Percentiles rank a stretch among this genome's conserved stretches.
Evolutionary conservation across 2,797 vertebrate genomes (phyloP).

Genomic region (Paratrypauchen microcephalus): DNA sequence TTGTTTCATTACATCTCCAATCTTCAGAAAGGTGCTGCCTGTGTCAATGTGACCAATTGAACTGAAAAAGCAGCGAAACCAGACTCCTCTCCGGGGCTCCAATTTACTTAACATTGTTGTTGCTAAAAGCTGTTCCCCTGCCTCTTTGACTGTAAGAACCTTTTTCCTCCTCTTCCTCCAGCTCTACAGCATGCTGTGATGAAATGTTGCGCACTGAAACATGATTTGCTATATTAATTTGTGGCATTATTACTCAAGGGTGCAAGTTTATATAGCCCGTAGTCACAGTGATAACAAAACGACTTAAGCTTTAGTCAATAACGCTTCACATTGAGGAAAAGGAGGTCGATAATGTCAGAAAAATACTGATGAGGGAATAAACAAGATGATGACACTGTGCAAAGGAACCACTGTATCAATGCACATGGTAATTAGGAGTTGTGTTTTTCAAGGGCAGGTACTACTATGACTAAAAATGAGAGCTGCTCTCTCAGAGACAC

Average conservation of each 20-base stretch:
- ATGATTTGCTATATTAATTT: slow-evolving; percentile 60
- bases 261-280: slow-evolving; percentile 55
- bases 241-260: slow-evolving; percentile 57
- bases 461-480: slow-evolving; percentile 1
- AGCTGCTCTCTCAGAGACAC: not conserved
- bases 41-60: slow-evolving; percentile 33
- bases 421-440: not conserved
- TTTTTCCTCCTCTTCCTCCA: slow-evolving; percentile 31
- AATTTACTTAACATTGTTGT: slow-evolving; percentile 53
- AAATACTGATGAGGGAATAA: slow-evolving; percentile 24
- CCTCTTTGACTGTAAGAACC: slow-evolving; percentile 33
- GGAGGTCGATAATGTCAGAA: slow-evolving; percentile 20
- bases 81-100: slow-evolving; percentile 31
- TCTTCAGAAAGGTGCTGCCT: slow-evolving; percentile 13
- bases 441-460: slow-evolving; percentile 13
- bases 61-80: slow-evolving; percentile 27
- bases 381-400: slow-evolving; percentile 4
- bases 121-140: slow-evolving; percentile 45
- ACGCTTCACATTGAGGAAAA: slow-evolving; percentile 40
- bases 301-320: slow-evolving; percentile 47
- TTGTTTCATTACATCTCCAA: slow-evolving; percentile 13
- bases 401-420: slow-evolving; percentile 5
- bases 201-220: slow-evolving; percentile 43
- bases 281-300: slow-evolving; percentile 54
- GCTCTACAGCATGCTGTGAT: slow-evolving; percentile 33